phyloP scores from a whole-genome alignment of 2,888 invertebrate genomes.

The Clistopyga incitator region DNA sequence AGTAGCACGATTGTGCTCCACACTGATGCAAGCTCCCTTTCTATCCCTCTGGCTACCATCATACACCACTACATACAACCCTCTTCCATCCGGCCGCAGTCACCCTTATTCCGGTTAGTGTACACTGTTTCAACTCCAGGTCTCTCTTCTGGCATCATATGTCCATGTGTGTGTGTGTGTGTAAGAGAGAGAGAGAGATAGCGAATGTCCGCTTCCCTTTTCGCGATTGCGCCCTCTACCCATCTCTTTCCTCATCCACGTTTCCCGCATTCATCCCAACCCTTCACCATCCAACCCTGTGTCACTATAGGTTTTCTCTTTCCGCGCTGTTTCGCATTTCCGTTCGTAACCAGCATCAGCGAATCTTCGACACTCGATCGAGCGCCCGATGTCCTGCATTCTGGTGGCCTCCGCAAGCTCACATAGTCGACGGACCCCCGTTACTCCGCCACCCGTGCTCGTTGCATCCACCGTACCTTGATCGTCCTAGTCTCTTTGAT shows the following conservation, averaged over 20 bases:
- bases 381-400: conserved; percentile 52
- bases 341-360: conserved; percentile 54
- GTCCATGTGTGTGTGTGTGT: conserved; percentile 9
- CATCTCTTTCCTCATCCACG: conserved; percentile 52
- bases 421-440: neutral
- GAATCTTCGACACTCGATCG: conserved; percentile 65
- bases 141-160: conserved; percentile 10
- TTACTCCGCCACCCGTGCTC: neutral
- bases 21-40: conserved; percentile 39
- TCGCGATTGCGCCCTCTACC: conserved; percentile 39
- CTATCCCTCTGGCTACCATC: conserved; percentile 29
- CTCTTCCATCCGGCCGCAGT: conserved; percentile 16
- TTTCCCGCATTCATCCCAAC: conserved; percentile 27
- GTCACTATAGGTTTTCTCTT: conserved; percentile 35
- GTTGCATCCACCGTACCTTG: neutral
- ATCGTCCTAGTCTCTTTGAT: conserved; percentile 62
- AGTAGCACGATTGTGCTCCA: conserved; percentile 60
- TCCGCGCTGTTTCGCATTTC: conserved; percentile 52
- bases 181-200: no score
- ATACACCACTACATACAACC: conserved; percentile 12
- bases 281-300: conserved; percentile 17
- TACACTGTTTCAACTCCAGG: conserved; percentile 29
- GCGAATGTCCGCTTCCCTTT: conserved; percentile 36
- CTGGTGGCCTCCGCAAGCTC: neutral
- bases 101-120: conserved; percentile 25